phyloP scores from a whole-genome alignment of 2,888 invertebrate genomes.

The Cantharis lateralis region DNA sequence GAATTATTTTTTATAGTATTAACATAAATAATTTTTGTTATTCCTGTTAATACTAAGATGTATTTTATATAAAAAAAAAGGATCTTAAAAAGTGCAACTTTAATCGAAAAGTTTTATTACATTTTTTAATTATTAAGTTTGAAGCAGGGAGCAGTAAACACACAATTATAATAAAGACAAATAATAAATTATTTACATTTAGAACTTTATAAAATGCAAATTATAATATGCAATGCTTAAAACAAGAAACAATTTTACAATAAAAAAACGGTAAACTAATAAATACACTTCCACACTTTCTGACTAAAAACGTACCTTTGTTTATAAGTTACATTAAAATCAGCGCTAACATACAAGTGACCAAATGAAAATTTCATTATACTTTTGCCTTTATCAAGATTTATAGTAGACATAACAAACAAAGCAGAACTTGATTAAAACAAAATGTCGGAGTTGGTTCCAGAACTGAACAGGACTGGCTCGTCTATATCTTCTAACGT shows the following conservation, averaged over 20 bases:
- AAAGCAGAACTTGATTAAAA: slow-evolving; percentile 42
- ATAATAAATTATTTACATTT: not conserved
- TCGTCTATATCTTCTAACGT: slow-evolving; percentile 43
- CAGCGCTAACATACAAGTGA: not conserved
- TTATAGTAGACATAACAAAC: not conserved
- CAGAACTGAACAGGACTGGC: slow-evolving; percentile 51
- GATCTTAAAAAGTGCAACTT: slow-evolving; percentile 8
- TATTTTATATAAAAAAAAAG: not conserved
- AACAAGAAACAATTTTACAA: not conserved
- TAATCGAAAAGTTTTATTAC: not conserved
- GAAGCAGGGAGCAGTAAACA: not conserved
- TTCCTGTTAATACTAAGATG: not conserved
- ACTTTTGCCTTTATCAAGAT: not conserved
- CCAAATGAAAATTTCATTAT: not conserved
- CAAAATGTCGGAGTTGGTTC: slow-evolving; percentile 53
- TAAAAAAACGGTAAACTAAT: not conserved
- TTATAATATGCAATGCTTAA: not conserved
- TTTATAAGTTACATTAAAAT: not conserved
- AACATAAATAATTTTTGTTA: no score
- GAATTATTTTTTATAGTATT: no score
- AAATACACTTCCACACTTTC: not conserved
- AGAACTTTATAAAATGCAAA: not conserved
- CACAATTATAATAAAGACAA: not conserved
- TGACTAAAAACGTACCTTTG: not conserved
- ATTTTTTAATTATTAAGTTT: not conserved